Conservation (phyloP, 1,140 invertebrate genomes). For the Brachionus plicatilis region DNA sequence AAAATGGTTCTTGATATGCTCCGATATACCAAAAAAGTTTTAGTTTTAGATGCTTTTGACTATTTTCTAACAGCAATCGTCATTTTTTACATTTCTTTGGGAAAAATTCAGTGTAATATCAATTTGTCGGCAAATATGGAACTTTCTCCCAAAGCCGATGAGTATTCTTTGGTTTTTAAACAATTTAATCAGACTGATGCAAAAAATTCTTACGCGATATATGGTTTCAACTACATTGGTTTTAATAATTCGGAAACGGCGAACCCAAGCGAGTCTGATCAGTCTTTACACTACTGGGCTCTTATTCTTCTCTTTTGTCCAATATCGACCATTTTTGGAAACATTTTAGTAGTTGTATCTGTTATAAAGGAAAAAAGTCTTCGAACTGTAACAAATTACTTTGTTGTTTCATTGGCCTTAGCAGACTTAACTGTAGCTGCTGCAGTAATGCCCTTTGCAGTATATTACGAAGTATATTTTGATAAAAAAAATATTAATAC, state of each 20-base stretch:
- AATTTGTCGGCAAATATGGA: background rate
- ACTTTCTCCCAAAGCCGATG: background rate
- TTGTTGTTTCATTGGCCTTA: slow-evolving; percentile 93
- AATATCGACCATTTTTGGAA: slow-evolving; percentile 87
- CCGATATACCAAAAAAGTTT: background rate
- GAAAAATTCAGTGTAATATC: background rate
- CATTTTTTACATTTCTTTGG: background rate
- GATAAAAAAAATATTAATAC: background rate
- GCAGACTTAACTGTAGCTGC: slow-evolving; percentile 91
- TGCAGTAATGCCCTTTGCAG: slow-evolving; percentile 94
- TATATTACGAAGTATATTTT: slow-evolving; percentile 84
- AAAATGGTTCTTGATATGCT: background rate
- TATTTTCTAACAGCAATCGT: background rate
- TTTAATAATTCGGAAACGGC: background rate
- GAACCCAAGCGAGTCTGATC: background rate
- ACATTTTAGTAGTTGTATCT: slow-evolving; percentile 87
- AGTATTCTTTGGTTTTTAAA: background rate
- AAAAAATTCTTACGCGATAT: background rate
- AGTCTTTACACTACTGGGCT: slow-evolving; percentile 65
- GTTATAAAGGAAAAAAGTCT: slow-evolving; percentile 75
- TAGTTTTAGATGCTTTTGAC: background rate
- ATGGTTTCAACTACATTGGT: slow-evolving; percentile 16
- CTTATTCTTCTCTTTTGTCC: slow-evolving; percentile 80
- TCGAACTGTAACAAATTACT: slow-evolving; percentile 94
- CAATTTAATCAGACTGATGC: background rate